Evolutionary conservation across 1,140 invertebrate species (phyloP).

Genomic region (Goniozus legneri): DNA sequence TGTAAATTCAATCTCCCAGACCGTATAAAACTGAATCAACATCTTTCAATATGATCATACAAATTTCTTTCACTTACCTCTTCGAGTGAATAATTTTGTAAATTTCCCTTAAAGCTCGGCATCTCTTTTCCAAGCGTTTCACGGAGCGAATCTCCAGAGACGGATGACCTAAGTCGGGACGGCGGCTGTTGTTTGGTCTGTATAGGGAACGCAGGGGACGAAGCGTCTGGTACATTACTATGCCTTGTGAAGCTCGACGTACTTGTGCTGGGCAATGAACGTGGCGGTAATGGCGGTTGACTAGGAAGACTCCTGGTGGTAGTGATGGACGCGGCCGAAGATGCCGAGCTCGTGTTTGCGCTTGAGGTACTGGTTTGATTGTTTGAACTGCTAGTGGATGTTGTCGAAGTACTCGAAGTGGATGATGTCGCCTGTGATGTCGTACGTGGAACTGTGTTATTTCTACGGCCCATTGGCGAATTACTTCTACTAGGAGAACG

Average conservation of each 20-base stretch:
- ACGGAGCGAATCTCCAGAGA: constrained; percentile 41
- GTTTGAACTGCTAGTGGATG: constrained; percentile 29
- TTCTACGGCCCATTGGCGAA: constrained; percentile 40
- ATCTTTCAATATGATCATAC: not conserved
- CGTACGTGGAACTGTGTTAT: constrained; percentile 29
- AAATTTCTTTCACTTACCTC: constrained; percentile 36
- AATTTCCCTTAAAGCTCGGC: constrained; percentile 49
- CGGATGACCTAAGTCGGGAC: constrained; percentile 37
- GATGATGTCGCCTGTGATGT: constrained; percentile 35
- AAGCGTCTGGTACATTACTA: constrained; percentile 24
- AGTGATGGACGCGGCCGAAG: constrained; percentile 26
- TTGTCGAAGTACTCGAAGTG: constrained; percentile 34
- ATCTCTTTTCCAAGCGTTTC: constrained; percentile 52
- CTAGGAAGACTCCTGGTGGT: constrained; percentile 38
- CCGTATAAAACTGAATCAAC: constrained; percentile 1
- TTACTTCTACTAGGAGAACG: constrained; percentile 50
- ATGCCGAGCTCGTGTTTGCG: constrained; percentile 28
- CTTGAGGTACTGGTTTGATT: constrained; percentile 37
- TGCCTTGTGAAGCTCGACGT: constrained; percentile 23
- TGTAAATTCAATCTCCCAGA: too few species aligned
- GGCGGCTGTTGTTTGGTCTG: constrained; percentile 38
- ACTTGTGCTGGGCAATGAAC: constrained; percentile 22
- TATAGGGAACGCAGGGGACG: constrained; percentile 16
- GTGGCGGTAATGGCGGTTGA: constrained; percentile 34
- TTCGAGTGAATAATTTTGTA: constrained; percentile 48